Conservation (phyloP, 1,140 invertebrate genomes). For the Penaeus japonicus region DNA sequence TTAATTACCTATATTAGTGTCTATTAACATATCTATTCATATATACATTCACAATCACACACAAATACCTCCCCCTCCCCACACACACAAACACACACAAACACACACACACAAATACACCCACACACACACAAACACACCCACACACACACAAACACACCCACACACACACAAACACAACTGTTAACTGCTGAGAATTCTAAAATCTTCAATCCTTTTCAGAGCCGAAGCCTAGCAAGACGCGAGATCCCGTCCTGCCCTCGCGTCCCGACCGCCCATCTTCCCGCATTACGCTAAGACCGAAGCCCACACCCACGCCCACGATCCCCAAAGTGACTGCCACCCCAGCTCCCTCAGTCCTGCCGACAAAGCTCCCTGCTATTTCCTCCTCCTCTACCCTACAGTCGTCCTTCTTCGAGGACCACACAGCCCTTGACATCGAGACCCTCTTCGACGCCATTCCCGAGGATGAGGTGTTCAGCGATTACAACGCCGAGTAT, state of each 20-base stretch:
- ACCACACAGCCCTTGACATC: conserved; percentile 21
- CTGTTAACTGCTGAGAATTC: not conserved
- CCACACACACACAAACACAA: no score
- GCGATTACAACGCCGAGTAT: not conserved
- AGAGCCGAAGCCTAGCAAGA: conserved; percentile 35
- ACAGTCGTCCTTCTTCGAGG: conserved; percentile 42
- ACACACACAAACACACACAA: no score
- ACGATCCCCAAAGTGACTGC: not conserved
- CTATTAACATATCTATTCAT: no score
- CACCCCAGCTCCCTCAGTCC: not conserved
- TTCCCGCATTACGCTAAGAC: not conserved
- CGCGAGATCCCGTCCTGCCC: not conserved
- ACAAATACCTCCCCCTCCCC: no score
- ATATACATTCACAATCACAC: no score
- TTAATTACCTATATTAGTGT: no score
- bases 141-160: no score
- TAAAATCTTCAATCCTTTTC: not conserved
- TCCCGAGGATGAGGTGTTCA: not conserved
- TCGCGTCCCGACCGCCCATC: not conserved
- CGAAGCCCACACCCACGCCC: conserved; percentile 19
- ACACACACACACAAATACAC: no score
- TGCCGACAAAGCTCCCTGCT: not conserved
- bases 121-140: no score
- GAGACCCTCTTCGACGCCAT: conserved; percentile 27
- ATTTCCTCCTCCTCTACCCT: conserved; percentile 2